These are phyloP conservation scores for Pitangus sulphuratus DNA, from an alignment of 2,797 vertebrate species.

Conservation along the genomic window DNA sequence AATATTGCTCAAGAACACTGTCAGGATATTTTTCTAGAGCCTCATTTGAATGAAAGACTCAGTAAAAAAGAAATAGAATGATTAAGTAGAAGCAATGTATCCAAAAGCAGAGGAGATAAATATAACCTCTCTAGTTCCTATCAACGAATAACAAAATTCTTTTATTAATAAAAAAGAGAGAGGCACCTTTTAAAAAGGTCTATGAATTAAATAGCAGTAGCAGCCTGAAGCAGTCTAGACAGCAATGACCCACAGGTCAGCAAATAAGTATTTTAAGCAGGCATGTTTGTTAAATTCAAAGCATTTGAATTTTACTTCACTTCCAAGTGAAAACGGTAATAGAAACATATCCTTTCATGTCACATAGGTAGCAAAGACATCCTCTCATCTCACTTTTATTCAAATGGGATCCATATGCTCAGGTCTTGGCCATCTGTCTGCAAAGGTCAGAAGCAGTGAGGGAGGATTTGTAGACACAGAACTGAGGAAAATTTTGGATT, in stretches of 20 bases:
- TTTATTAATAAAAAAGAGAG: neutral
- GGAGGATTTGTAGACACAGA: neutral
- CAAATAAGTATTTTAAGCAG: neutral
- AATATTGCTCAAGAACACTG: neutral
- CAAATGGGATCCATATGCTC: neutral
- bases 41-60: neutral
- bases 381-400: neutral
- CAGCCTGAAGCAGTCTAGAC: neutral
- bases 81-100: neutral
- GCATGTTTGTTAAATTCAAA: constrained; percentile 24
- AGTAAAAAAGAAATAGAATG: neutral
- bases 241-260: neutral
- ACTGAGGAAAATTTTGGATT: neutral
- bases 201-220: neutral
- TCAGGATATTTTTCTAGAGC: neutral
- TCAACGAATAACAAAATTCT: neutral
- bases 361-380: neutral
- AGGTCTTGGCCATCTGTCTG: neutral
- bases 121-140: neutral
- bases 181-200: neutral
- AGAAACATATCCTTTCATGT: neutral
- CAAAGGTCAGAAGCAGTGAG: neutral
- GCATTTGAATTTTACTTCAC: neutral
- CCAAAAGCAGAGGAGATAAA: neutral
- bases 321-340: neutral